Percentiles rank a stretch among this genome's conserved stretches.
These are phyloP conservation scores for Tetraodon nigroviridis DNA, from an alignment of 2,113 vertebrate species.

Conservation along the genomic window DNA sequence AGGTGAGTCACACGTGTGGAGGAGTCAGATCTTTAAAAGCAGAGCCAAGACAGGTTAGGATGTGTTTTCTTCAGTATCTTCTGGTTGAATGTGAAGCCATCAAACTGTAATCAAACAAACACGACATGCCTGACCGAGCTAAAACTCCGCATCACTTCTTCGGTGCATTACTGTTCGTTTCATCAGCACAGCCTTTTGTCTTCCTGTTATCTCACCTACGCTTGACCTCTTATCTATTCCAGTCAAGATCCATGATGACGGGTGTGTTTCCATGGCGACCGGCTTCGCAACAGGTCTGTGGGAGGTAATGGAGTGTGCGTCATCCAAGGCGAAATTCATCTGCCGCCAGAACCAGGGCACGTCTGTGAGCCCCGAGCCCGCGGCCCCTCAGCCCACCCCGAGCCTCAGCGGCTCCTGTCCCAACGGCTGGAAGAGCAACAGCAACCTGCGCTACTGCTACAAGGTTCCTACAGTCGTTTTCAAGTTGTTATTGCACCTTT, in stretches of 20 bases:
- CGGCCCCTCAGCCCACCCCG: constrained; percentile 80
- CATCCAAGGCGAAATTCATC: constrained; percentile 86
- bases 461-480: constrained; percentile 86
- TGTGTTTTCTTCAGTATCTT: too few species aligned
- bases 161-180: constrained; percentile 8
- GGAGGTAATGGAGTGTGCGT: constrained; percentile 78
- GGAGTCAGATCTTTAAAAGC: background rate
- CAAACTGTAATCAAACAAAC: background rate
- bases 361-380: constrained; percentile 78
- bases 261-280: constrained; percentile 88
- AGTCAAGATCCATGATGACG: constrained; percentile 78
- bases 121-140: too few species aligned
- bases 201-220: constrained; percentile 8
- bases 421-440: constrained; percentile 80
- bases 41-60: too few species aligned
- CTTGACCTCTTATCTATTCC: constrained; percentile 38
- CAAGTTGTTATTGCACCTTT: background rate
- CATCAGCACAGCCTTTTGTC: constrained; percentile 6
- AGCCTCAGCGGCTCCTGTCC: constrained; percentile 85
- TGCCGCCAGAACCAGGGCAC: constrained; percentile 87
- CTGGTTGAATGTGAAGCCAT: background rate
- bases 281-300: constrained; percentile 87
- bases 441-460: constrained; percentile 87
- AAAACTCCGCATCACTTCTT: background rate
- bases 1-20: constrained; percentile 60